Evolutionary conservation across 1,140 invertebrate genomes (phyloP), one percentile per base, ranked within the genome.

Genomic region (Hypothenemus hampei): DNA sequence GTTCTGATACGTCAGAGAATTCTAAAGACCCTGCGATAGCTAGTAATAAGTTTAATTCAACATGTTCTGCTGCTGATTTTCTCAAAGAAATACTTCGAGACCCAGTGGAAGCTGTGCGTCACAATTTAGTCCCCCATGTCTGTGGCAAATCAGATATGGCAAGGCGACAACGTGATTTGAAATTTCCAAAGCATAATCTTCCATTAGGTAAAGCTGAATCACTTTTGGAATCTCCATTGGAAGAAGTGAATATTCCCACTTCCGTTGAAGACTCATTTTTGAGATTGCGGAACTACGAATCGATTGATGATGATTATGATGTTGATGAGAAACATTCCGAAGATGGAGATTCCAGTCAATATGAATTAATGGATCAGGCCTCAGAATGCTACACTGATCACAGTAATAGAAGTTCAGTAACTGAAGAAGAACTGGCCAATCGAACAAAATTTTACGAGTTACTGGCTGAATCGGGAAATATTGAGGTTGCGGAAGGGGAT

Each of bases 101-200:
- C 70, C 84, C 83, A 1, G 83, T 86, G 7, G 81, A 85, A 75
- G 83, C 83, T 11, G 82, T 84, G 2, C 77, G 77, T 64, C 73
- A 80, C 48, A 84, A 86, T 66, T 69, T 85, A 56, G 79, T 85
- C 55, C 83, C 83, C 18, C 83, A 86, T 69, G 80, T 86, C 26
- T 85, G 83, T 69, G 83, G 83, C 5, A 80, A 77, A 70, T 73
- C 66, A 66, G 62, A 66, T 37, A 62, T 71, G 59, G 56, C 64
- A 47, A 61, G 65, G 57, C 64, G 72, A 67, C 63, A 58, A 58
- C 60, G 61, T 33, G 56, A 57, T 20, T 62, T 50, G 11, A 70
- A 69, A 58, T 62, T 65, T 8, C 55, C 50, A 5, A 58, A 45
- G 15, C 37, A 47, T 31, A 52, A 21, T 7, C 26, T 40, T 13